phyloP scores from a whole-genome alignment of 2,888 invertebrate genomes.

The Sinopyrophorus schimmeli region DNA sequence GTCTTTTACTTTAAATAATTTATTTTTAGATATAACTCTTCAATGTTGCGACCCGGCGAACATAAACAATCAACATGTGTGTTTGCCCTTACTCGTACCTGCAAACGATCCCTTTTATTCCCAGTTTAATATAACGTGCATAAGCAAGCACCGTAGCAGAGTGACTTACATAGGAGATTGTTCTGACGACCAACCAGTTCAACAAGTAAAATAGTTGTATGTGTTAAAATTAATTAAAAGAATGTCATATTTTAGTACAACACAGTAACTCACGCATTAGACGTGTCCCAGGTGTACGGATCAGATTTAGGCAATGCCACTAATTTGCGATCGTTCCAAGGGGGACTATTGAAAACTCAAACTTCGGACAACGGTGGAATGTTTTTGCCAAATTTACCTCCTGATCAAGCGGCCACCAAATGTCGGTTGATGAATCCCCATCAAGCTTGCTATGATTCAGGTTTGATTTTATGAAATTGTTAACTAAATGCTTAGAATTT shows the following conservation, averaged over 20 bases:
- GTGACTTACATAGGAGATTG: neutral
- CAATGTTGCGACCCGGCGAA: constrained; percentile 1
- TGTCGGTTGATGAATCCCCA: constrained; percentile 1
- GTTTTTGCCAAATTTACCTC: constrained; percentile 65
- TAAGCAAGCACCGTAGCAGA: neutral
- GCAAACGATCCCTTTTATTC: constrained; percentile 65
- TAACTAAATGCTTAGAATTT: constrained; percentile 50
- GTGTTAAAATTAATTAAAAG: neutral
- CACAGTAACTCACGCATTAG: constrained; percentile 72
- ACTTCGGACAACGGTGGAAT: constrained; percentile 68
- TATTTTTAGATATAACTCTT: neutral
- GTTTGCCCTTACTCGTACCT: constrained; percentile 67
- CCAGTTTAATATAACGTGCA: constrained; percentile 62
- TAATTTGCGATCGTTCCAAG: constrained; percentile 62
- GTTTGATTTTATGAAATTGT: too few species aligned
- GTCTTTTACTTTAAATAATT: neutral
- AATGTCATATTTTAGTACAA: constrained; percentile 62
- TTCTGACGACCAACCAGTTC: neutral
- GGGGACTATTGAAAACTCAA: constrained; percentile 68
- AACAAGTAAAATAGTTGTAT: too few species aligned
- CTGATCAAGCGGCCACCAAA: constrained; percentile 38
- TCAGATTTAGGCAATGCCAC: constrained; percentile 62
- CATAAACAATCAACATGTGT: constrained; percentile 52
- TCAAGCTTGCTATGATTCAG: constrained; percentile 15
- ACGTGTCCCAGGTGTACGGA: constrained; percentile 76